Evolutionary conservation across 2,888 invertebrate genomes (phyloP).

Genomic region (Biston stratarius): DNA sequence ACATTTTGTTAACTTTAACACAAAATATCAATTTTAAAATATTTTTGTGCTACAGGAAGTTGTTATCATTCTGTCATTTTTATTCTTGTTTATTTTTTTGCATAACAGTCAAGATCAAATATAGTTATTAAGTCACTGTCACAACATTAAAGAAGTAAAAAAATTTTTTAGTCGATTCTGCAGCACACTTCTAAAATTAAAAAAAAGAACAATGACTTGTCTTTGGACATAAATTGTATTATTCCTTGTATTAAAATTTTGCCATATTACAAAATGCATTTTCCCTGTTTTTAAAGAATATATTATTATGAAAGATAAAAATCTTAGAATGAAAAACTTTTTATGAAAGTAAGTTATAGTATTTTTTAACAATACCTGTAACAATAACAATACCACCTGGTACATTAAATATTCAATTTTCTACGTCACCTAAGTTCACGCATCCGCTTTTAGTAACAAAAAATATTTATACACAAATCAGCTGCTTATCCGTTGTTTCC

Average conservation of each 20-base stretch:
- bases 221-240: no score
- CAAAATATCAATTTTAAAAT: neutral
- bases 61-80: neutral
- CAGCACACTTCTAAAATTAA: neutral
- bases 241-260: neutral
- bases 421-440: no score
- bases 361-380: no score
- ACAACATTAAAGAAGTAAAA: no score
- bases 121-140: neutral
- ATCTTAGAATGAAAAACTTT: no score
- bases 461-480: neutral
- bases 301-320: no score
- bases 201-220: neutral
- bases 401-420: no score
- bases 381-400: no score
- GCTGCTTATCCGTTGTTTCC: neutral
- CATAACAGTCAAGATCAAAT: neutral
- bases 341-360: no score
- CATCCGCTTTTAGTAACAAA: no score
- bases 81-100: neutral
- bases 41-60: constrained; percentile 1
- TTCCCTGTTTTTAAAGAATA: neutral
- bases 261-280: neutral
- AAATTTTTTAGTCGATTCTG: neutral
- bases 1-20: constrained; percentile 16